Percentiles rank a stretch among this genome's conserved stretches.
These are phyloP conservation scores for Limnothrissa miodon DNA, from an alignment of 2,113 vertebrate species.

Conservation along the genomic window DNA sequence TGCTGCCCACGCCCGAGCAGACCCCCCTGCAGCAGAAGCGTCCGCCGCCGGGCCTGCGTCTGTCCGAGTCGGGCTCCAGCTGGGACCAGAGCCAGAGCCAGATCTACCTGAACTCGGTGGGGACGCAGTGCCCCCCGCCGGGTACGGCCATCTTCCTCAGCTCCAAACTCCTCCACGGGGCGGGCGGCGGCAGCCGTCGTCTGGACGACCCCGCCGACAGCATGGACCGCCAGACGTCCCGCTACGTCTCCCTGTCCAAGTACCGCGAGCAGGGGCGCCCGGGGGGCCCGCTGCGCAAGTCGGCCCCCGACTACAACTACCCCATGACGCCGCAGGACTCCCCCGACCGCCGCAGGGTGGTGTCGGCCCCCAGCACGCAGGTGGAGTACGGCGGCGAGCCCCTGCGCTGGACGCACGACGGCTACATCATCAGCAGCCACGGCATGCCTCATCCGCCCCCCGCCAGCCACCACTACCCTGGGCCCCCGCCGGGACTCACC, in stretches of 20 bases:
- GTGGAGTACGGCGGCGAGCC: conserved; percentile 71
- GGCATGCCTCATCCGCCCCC: conserved; percentile 63
- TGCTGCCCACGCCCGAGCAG: conserved; percentile 93
- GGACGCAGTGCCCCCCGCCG: conserved; percentile 62
- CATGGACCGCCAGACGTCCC: conserved; percentile 62
- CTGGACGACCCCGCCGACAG: conserved; percentile 56
- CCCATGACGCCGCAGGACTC: conserved; percentile 84
- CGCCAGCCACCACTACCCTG: conserved; percentile 65
- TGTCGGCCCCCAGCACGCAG: conserved; percentile 83
- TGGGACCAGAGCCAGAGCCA: conserved; percentile 93
- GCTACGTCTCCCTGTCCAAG: conserved; percentile 74
- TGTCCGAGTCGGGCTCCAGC: conserved; percentile 76
- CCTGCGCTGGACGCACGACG: conserved; percentile 81
- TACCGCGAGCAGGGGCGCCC: conserved; percentile 67
- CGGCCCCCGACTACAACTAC: conserved; percentile 81
- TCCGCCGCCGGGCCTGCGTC: conserved; percentile 69
- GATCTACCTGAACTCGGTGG: conserved; percentile 77
- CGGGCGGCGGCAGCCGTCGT: conserved; percentile 56
- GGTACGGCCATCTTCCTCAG: conserved; percentile 73
- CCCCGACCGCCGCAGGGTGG: conserved; percentile 86
- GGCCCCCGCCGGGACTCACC: conserved; percentile 61
- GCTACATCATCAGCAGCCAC: conserved; percentile 84
- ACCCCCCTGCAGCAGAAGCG: conserved; percentile 92
- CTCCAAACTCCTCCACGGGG: conserved; percentile 72
- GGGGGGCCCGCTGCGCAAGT: conserved; percentile 69